phyloP scores from a whole-genome alignment of 2,888 invertebrate genomes.

The Morinoia aosen region DNA sequence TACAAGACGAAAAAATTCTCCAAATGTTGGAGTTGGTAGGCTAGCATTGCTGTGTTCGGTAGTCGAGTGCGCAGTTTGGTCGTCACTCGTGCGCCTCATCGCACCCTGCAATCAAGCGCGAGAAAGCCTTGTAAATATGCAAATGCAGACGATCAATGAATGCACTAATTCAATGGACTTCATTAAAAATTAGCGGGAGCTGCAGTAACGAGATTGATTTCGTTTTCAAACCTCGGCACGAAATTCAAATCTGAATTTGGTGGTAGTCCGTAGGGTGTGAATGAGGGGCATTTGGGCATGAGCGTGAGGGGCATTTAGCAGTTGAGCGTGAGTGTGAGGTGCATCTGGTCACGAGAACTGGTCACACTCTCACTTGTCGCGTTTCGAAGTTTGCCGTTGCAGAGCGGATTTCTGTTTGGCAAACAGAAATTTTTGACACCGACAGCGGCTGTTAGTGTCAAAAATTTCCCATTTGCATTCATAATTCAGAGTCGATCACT shows the following conservation, averaged over 20 bases:
- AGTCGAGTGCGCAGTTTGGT: not conserved
- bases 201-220: not conserved
- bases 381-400: too few relatives aligned
- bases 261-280: not conserved
- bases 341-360: too few relatives aligned
- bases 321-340: too few relatives aligned
- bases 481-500: too few relatives aligned
- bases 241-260: not conserved
- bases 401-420: too few relatives aligned
- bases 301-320: too few relatives aligned
- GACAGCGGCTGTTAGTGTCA: too few relatives aligned
- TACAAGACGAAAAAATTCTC: not conserved
- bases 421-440: too few relatives aligned
- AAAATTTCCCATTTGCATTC: too few relatives aligned
- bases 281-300: not conserved
- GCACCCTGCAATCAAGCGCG: not conserved
- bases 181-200: not conserved
- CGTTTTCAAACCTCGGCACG: not conserved
- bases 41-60: not conserved
- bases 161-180: not conserved
- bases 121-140: not conserved
- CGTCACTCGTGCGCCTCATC: not conserved
- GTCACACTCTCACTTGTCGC: too few relatives aligned
- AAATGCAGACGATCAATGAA: slow-evolving; percentile 1
- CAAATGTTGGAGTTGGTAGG: not conserved